Base-by-base conservation (phyloP, 1,140 invertebrate species). In the Brachionus calyciflorus region DNA sequence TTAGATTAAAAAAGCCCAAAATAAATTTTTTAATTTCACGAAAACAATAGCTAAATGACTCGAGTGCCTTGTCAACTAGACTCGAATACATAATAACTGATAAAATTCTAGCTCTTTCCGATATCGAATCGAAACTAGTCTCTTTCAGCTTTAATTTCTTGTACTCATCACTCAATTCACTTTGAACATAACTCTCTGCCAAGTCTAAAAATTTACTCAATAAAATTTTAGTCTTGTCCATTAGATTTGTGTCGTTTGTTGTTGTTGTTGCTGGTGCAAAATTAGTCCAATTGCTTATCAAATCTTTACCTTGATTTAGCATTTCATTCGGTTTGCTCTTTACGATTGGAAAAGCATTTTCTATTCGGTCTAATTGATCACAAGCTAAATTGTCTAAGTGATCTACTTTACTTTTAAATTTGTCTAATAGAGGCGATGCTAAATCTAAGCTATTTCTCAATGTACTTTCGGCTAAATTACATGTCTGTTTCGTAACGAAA, bases 191-290 rank as follows among this genome's bases (percentile, higher is more conserved):
- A 60, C 37, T 60, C 37, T 60, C 55, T n/a, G 55, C 37, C 30
- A 60, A 37, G n/a, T 60, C 55, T 37, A 60, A 37, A 60, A 60
- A 60, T 60, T 60, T 60, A 5, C 17, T 60, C n/a, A 60, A 37
- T 33, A 60, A 19, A 5, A 60, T 28, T 60, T 33, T 60, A 6
- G 37, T 37, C 33, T 37, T 6, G 37, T 60, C 55, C 14, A 57
- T 28, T 14, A 57, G 9, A 57, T 57, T 30, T 60, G 6, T 30
- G 19, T 60, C n/a, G n/a, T n/a, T n/a, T n/a, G n/a, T n/a, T n/a
- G n/a, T n/a, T n/a, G n/a, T n/a, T n/a, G n/a, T n/a, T 6, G 33
- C 33, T 44, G 60, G 60, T 26, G 21, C 37, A 44, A n/a, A n/a
- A n/a, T 24, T 41, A 17, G 60, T 65, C 60, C 60, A 65, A 46